These are phyloP conservation scores for Mercenaria mercenaria DNA, from an alignment of 1,140 invertebrate genomes.

Conservation along the genomic window DNA sequence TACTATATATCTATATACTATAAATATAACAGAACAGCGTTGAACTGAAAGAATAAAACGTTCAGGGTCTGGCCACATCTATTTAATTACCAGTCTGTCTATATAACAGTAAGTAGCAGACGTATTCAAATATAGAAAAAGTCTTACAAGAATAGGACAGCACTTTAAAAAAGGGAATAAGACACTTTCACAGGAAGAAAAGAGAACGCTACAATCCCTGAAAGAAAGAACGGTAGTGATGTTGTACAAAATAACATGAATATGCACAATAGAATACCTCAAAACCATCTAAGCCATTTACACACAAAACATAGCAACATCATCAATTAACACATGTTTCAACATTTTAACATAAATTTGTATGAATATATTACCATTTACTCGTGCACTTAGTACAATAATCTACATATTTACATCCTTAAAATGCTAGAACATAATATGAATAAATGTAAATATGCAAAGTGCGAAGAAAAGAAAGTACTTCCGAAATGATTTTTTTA, in stretches of 20 bases:
- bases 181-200: slow-evolving; percentile 41
- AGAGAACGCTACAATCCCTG: slow-evolving; percentile 24
- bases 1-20: too few species aligned
- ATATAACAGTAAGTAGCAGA: not conserved
- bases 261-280: not conserved
- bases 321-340: not conserved
- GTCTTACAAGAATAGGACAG: slow-evolving; percentile 32
- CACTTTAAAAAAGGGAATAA: slow-evolving; percentile 17
- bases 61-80: too few species aligned
- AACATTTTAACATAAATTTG: not conserved
- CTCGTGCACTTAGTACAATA: too few species aligned
- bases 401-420: too few species aligned
- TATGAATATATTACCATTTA: too few species aligned
- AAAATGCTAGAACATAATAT: too few species aligned
- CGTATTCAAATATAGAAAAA: not conserved
- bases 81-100: too few species aligned
- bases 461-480: too few species aligned
- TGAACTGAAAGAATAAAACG: too few species aligned
- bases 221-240: slow-evolving; percentile 52
- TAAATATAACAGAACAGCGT: too few species aligned
- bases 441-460: too few species aligned
- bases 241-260: not conserved
- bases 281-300: not conserved
- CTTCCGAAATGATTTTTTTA: too few species aligned
- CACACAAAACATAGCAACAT: not conserved